These are phyloP conservation scores for Lampropteryx suffumata DNA, from an alignment of 2,888 invertebrate species.

Conservation along the genomic window DNA sequence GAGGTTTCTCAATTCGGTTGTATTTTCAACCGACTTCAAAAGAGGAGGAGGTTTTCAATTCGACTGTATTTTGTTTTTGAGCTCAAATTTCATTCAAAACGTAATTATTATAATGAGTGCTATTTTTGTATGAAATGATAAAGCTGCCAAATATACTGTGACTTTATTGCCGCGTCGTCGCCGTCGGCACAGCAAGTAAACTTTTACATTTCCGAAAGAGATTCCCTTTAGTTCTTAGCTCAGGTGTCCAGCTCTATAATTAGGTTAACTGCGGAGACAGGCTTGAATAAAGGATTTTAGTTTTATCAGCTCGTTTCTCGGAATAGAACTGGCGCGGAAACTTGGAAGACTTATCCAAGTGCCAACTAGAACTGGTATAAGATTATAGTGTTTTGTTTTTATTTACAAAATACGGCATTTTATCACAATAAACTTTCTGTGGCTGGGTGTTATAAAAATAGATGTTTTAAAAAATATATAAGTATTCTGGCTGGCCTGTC, in stretches of 20 bases:
- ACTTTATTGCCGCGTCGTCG: slow-evolving; percentile 3
- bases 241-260: slow-evolving; percentile 25
- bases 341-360: slow-evolving; percentile 1
- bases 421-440: too few relatives aligned
- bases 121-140: background rate
- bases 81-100: too few relatives aligned
- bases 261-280: slow-evolving; percentile 19
- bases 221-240: slow-evolving; percentile 26
- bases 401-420: too few relatives aligned
- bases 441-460: too few relatives aligned
- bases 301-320: slow-evolving; percentile 21
- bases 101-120: too few relatives aligned
- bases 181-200: slow-evolving; percentile 12
- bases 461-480: too few relatives aligned
- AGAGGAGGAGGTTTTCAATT: too few relatives aligned
- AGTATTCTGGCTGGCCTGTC: too few relatives aligned
- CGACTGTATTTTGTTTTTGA: too few relatives aligned
- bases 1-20: too few relatives aligned
- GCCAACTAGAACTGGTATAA: background rate
- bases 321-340: slow-evolving; percentile 1
- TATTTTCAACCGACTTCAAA: too few relatives aligned
- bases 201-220: slow-evolving; percentile 33
- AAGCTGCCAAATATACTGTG: background rate
- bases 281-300: slow-evolving; percentile 17
- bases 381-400: too few relatives aligned